These are phyloP conservation scores for Rhadinocentrus ornatus DNA, from an alignment of 2,797 vertebrate species.

Conservation along the genomic window DNA sequence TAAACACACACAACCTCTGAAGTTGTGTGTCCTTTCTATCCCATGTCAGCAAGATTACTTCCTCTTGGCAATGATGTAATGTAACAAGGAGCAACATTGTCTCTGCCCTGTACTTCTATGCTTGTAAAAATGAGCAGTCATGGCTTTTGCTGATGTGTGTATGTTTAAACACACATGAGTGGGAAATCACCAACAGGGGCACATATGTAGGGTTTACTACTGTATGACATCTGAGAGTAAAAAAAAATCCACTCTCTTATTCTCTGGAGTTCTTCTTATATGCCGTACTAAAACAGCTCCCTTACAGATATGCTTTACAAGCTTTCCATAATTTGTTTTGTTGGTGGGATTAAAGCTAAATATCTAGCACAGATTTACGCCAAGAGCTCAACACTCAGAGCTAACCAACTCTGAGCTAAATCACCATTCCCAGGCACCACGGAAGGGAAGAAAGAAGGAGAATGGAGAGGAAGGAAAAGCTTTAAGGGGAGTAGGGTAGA, in stretches of 20 bases:
- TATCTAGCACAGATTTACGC: slow-evolving; percentile 53
- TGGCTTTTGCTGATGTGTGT: slow-evolving; percentile 22
- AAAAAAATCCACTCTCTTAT: slow-evolving; percentile 16
- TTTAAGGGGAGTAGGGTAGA: slow-evolving; percentile 22
- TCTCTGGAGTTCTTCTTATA: slow-evolving; percentile 26
- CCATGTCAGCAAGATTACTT: slow-evolving; percentile 64
- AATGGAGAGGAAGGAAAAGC: slow-evolving; percentile 22
- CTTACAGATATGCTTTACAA: slow-evolving; percentile 34
- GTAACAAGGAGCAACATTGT: slow-evolving; percentile 57
- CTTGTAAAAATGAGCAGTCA: slow-evolving; percentile 59
- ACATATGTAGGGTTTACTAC: slow-evolving; percentile 19
- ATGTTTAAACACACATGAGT: slow-evolving; percentile 6
- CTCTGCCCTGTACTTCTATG: slow-evolving; percentile 40
- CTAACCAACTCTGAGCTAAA: slow-evolving; percentile 49
- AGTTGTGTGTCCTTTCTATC: slow-evolving; percentile 44
- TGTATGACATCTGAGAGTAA: slow-evolving; percentile 16
- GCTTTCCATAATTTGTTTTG: slow-evolving; percentile 55
- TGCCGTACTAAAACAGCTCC: slow-evolving; percentile 18
- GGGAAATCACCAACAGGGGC: not conserved
- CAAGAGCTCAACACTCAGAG: slow-evolving; percentile 50
- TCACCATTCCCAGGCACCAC: slow-evolving; percentile 43
- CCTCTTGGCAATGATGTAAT: slow-evolving; percentile 58
- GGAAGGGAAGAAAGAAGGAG: slow-evolving; percentile 22
- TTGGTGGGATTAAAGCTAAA: slow-evolving; percentile 62
- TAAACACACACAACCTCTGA: slow-evolving; percentile 26